phyloP scores from a whole-genome alignment of 2,888 invertebrate species.

The Anthrax anthrax region DNA sequence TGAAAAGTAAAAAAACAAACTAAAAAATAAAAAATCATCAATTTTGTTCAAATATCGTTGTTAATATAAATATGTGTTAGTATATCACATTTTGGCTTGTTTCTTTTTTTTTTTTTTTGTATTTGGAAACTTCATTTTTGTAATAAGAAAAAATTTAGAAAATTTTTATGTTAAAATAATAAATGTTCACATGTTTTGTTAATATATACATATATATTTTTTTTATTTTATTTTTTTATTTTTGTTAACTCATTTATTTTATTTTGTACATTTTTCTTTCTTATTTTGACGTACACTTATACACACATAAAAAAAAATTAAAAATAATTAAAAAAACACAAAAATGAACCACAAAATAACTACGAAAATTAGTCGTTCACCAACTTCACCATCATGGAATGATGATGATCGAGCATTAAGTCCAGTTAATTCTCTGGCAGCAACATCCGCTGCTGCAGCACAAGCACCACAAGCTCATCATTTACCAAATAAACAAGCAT shows the following conservation, averaged over 20 bases:
- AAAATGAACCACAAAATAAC: background rate
- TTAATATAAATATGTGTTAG: too few relatives aligned
- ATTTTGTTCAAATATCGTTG: background rate
- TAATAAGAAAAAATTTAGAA: too few relatives aligned
- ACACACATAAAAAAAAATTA: background rate
- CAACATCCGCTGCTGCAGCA: background rate
- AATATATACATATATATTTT: background rate
- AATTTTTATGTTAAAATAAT: too few relatives aligned
- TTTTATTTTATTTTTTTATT: background rate
- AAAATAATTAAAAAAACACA: background rate
- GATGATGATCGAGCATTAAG: constrained; percentile 31
- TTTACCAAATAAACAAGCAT: constrained; percentile 1
- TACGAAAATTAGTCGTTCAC: constrained; percentile 28
- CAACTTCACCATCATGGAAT: constrained; percentile 33
- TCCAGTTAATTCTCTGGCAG: constrained; percentile 22
- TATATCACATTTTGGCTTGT: too few relatives aligned
- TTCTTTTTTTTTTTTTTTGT: background rate
- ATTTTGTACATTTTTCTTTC: background rate
- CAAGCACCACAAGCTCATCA: background rate
- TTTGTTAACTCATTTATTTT: background rate
- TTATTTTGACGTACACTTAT: background rate
- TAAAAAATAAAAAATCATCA: background rate
- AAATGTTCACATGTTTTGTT: too few relatives aligned
- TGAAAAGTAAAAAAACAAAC: background rate
- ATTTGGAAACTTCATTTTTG: too few relatives aligned